These are phyloP conservation scores for Sebastes taczanowskii DNA, from an alignment of 2,797 vertebrate genomes.

Conservation along the genomic window DNA sequence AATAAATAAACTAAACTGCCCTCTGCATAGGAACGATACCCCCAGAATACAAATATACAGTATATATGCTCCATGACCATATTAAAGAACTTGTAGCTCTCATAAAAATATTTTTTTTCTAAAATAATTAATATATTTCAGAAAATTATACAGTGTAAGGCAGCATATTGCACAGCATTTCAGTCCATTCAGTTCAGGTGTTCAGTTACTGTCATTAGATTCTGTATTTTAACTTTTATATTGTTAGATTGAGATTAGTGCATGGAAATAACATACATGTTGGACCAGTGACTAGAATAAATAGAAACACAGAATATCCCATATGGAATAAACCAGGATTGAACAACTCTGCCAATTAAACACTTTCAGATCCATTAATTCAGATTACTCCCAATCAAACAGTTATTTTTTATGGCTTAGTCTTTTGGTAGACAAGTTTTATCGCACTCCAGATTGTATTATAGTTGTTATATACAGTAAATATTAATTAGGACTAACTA, in stretches of 20 bases:
- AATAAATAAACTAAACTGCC: too few relatives aligned
- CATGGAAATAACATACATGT: neutral
- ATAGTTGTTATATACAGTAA: neutral
- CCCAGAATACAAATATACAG: too few relatives aligned
- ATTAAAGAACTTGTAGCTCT: too few relatives aligned
- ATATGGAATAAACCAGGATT: neutral
- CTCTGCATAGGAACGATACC: too few relatives aligned
- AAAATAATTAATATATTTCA: too few relatives aligned
- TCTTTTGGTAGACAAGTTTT: neutral
- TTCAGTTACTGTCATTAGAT: too few relatives aligned
- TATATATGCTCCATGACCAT: too few relatives aligned
- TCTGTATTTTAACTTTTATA: too few relatives aligned
- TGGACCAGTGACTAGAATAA: neutral
- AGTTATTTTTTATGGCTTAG: neutral
- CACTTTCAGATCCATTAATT: neutral
- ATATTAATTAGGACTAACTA: neutral
- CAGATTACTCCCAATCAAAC: neutral
- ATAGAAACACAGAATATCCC: neutral
- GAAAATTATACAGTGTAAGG: too few relatives aligned
- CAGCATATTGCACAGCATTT: too few relatives aligned
- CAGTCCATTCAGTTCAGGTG: too few relatives aligned
- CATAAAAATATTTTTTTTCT: too few relatives aligned
- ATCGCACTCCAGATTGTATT: neutral
- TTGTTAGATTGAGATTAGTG: neutral
- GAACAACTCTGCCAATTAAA: neutral